These are phyloP conservation scores for Tadarida brasiliensis DNA, from an alignment of 2,797 vertebrate genomes.

Conservation along the genomic window DNA sequence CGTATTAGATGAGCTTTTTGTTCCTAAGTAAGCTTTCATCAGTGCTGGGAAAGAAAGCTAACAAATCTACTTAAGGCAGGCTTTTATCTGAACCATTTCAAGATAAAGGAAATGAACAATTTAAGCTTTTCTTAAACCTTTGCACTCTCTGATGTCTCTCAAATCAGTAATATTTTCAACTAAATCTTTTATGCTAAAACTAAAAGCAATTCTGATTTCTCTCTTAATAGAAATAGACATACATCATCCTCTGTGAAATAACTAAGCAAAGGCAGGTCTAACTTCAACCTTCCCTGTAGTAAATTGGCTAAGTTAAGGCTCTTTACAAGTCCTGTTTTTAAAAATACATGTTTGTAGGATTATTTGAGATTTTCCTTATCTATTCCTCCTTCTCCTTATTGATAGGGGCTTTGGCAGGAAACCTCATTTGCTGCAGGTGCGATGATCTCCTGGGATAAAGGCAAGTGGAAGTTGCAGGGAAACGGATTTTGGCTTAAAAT, in stretches of 20 bases:
- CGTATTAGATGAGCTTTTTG: background rate
- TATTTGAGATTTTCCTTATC: background rate
- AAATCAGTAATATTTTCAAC: slow-evolving; percentile 44
- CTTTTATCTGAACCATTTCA: background rate
- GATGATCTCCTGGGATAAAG: background rate
- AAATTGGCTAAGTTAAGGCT: background rate
- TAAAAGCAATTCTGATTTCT: slow-evolving; percentile 38
- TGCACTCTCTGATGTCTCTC: background rate
- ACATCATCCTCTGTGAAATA: background rate
- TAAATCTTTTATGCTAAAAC: slow-evolving; percentile 50
- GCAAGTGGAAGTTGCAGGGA: background rate
- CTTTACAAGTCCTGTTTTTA: background rate
- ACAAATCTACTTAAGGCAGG: background rate
- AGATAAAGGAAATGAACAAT: background rate
- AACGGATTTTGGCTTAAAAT: background rate
- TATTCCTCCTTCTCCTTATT: background rate
- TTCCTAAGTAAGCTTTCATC: background rate
- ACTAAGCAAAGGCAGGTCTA: background rate
- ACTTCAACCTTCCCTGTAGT: background rate
- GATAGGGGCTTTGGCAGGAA: background rate
- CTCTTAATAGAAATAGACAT: background rate
- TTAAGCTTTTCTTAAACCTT: slow-evolving; percentile 52
- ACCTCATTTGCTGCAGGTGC: background rate
- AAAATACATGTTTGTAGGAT: background rate
- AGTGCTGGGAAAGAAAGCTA: background rate